Evolutionary conservation across 1,140 invertebrate species (phyloP).

Genomic region (honey bee (Apis mellifera)): DNA sequence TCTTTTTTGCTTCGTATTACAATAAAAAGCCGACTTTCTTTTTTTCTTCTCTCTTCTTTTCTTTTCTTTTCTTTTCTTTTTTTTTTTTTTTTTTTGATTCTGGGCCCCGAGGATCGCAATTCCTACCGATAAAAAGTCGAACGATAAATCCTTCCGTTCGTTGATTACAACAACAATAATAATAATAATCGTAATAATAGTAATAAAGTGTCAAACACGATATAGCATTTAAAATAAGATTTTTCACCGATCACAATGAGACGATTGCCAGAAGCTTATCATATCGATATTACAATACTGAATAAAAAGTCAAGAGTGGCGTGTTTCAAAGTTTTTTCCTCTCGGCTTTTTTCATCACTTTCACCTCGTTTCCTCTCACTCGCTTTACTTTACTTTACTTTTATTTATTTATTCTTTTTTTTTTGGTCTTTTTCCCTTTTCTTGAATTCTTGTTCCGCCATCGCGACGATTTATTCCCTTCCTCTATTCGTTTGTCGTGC

Average conservation of each 20-base stretch:
- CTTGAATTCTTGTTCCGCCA: background rate
- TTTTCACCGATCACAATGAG: constrained; percentile 36
- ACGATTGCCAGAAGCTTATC: constrained; percentile 32
- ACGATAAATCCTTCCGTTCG: constrained; percentile 2
- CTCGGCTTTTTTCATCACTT: background rate
- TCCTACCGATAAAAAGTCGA: constrained; percentile 13
- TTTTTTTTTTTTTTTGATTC: constrained; percentile 8
- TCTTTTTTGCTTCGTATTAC: background rate
- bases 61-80: background rate
- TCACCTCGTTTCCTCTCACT: background rate
- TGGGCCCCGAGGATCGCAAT: constrained; percentile 27
- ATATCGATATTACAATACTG: constrained; percentile 37
- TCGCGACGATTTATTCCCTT: background rate
- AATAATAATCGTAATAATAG: constrained; percentile 19
- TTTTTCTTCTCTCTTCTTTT: background rate
- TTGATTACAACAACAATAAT: constrained; percentile 16
- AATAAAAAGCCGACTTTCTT: constrained; percentile 31
- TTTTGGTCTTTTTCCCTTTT: no score
- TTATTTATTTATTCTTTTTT: background rate
- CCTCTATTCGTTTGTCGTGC: background rate
- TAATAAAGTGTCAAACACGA: constrained; percentile 5
- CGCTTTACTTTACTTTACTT: background rate
- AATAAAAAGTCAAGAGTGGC: constrained; percentile 1
- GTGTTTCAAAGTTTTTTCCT: background rate
- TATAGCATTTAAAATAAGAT: constrained; percentile 18